phyloP scores from a whole-genome alignment of 2,797 vertebrate genomes.

The Microtus agrestis region DNA sequence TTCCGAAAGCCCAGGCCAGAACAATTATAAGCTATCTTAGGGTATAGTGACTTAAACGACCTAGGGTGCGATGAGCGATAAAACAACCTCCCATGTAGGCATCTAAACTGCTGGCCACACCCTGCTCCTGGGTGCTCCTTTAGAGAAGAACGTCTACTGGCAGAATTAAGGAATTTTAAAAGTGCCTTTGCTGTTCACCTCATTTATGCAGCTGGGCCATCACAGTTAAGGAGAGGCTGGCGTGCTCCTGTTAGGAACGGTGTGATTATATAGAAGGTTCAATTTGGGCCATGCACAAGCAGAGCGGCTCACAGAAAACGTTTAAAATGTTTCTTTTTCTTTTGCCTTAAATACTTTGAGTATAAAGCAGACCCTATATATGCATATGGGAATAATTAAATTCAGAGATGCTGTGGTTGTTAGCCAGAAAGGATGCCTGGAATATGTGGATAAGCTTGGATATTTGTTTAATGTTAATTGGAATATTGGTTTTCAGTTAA shows the following conservation, averaged over 20 bases:
- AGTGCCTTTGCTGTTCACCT: conserved; percentile 30
- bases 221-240: background rate
- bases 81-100: background rate
- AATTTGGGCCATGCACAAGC: conserved; percentile 41
- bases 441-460: conserved; percentile 73
- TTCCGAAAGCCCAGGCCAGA: background rate
- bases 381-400: conserved; percentile 81
- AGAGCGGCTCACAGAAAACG: conserved; percentile 55
- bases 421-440: conserved; percentile 73
- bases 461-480: conserved; percentile 79
- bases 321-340: conserved; percentile 24
- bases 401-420: conserved; percentile 73
- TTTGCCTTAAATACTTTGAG: conserved; percentile 42
- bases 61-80: background rate
- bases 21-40: background rate
- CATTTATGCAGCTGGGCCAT: conserved; percentile 41
- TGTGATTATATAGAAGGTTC: conserved; percentile 59
- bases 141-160: background rate
- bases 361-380: conserved; percentile 65
- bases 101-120: background rate
- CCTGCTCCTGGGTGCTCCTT: background rate
- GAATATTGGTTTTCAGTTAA: conserved; percentile 78
- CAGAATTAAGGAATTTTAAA: background rate
- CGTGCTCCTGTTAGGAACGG: conserved; percentile 48
- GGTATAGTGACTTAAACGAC: background rate